Base-by-base conservation (phyloP, 2,113 vertebrate genomes). In the Mustelus asterias region DNA sequence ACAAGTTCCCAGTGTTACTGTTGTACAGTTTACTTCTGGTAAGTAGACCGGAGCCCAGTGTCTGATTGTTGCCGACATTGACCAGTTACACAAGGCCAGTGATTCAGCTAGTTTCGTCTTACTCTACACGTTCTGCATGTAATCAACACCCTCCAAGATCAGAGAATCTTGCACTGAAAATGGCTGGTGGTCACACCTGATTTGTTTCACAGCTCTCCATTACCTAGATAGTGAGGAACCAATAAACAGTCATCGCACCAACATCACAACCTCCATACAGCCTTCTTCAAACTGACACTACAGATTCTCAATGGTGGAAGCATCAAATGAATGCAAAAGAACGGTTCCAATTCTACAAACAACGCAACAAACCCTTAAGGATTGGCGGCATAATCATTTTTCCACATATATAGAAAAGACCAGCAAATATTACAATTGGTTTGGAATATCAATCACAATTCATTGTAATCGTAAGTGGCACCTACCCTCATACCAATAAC, bases 121-220 rank as follows among this genome's bases (percentile, higher is more conserved):
- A 33, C 37, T 95, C 67, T 4, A 48, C 22, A 22, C 67, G 44
- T 41, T 65, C 41, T 48, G 2, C 20, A 54, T 72, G 67, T 44
- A 95, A 95, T 41, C 65, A 94, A 94, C 22, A 94, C 63, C n/a
- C 94, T 70, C 67, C 65, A 67, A 95, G 94, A 95, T 54, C n/a
- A 37, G n/a, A 48, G 41, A 72, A 72, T 29, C 41, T 72, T 48
- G 67, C 5, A 72, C 67, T 72, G 26, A 72, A 72, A 72, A 72
- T 29, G 54, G 37, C 44, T 44, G 67, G 10, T 26, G 69, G 94
- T 48, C 41, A 95, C 22, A 95, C 8, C 67, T 72, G 67, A 48
- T 70, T 48, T 16, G 94, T 44, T 54, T 33, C 44, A 72, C 22
- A 16, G 26, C 33, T 95, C 67, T 33, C 54, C 44, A 70, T 95